Base-by-base conservation (phyloP, 2,888 invertebrate species). In the Tortricodes alternella region DNA sequence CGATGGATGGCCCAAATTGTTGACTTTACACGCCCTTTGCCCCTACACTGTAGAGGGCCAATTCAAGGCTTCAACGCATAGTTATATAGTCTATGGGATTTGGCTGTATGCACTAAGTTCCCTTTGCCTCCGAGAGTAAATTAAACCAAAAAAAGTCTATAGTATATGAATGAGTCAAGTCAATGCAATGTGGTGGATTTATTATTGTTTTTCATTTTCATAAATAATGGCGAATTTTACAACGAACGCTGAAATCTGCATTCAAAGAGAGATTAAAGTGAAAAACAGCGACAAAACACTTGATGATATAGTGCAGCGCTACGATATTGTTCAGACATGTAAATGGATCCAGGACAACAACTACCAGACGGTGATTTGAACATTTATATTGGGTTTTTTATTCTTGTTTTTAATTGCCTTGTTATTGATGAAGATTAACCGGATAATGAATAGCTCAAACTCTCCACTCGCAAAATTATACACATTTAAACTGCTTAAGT, bases 301-400 rank as follows among this genome's bases (percentile, higher is more conserved):
- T 56, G 80, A 80, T 39, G 79, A 92, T 62, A 58, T 87, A 29
- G 60, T 92, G 35, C 66, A 81, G 49, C 76, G 85, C 46, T 95
- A 94, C 70, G 93, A 95, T 76, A 80, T 94, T 32, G 68, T 80
- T 18, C 89, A 89, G 75, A 94, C 94, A 68, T 84, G 89, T 34
- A 85, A 92, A 58, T 97, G 97, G 97, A 95, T 97, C 58, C 80
- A 85, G 57, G 84, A 91, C 53, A 93, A 94, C 77, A 84, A 91
- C 35, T 95, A 92, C 77, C 74, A 91, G 67, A 94, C 92, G 91
- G 96, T 96, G 79, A 76, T 16, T n/a, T 11, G 21, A 41, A 24
- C 15, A 34, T 16, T 59, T 38, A 53, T 41, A 21, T 41, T 37
- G 58, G 15, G 9, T 37, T 44, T 46, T 7, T 13, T 11, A 0